These are phyloP conservation scores for Digitonthophagus gazella DNA, from an alignment of 2,888 invertebrate genomes.

Conservation along the genomic window DNA sequence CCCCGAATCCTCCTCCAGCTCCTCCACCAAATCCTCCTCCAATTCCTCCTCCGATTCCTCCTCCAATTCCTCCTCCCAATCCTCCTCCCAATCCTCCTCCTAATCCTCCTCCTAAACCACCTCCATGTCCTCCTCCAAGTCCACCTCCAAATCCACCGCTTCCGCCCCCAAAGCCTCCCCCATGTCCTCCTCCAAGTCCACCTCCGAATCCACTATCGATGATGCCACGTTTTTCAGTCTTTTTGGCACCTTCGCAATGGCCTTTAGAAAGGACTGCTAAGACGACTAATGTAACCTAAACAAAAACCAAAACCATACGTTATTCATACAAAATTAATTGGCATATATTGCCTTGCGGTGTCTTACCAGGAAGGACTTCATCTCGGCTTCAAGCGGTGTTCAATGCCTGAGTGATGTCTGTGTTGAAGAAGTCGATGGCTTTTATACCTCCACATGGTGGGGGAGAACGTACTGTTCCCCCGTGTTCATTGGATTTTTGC, in stretches of 20 bases:
- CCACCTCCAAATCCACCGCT: background rate
- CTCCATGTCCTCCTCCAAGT: constrained; percentile 1
- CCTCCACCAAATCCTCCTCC: constrained; percentile 29
- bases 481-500: constrained; percentile 25
- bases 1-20: constrained; percentile 26
- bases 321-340: no score
- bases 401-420: background rate
- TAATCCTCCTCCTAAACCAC: background rate
- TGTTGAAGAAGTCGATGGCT: background rate
- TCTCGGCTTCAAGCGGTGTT: constrained; percentile 7
- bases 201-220: constrained; percentile 19
- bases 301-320: constrained; percentile 13
- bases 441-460: constrained; percentile 19
- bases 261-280: constrained; percentile 32
- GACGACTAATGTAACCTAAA: constrained; percentile 40
- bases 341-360: no score
- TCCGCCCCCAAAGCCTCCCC: constrained; percentile 19
- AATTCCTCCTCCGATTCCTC: background rate
- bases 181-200: constrained; percentile 23
- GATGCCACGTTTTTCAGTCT: constrained; percentile 9
- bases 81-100: background rate
- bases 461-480: constrained; percentile 26
- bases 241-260: constrained; percentile 27
- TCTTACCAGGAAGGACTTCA: constrained; percentile 18
- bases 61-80: background rate